Evolutionary conservation across 2,888 invertebrate genomes (phyloP).

Genomic region (Trypoxylon attenuatum): DNA sequence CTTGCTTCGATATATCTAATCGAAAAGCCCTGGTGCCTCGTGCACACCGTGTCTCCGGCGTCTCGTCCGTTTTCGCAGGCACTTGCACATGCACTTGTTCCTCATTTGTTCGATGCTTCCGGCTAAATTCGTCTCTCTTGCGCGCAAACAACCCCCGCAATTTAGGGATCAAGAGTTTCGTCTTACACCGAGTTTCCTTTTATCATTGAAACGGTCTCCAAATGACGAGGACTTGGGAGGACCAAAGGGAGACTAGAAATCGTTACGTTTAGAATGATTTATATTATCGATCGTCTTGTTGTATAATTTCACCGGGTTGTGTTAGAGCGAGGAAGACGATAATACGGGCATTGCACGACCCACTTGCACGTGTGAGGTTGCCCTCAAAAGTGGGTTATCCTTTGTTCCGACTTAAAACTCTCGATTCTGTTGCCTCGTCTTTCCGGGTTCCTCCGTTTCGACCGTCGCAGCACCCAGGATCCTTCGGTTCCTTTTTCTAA

Average conservation of each 20-base stretch:
- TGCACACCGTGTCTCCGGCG: slow-evolving; percentile 33
- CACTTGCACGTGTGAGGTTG: slow-evolving; percentile 22
- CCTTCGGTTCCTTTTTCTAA: too few relatives aligned
- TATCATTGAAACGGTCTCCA: too few relatives aligned
- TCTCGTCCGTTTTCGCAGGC: slow-evolving; percentile 55
- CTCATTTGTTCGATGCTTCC: slow-evolving; percentile 45
- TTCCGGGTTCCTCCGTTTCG: slow-evolving; percentile 41
- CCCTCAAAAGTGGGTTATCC: slow-evolving; percentile 50
- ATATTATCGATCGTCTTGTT: too few relatives aligned
- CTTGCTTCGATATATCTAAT: slow-evolving; percentile 3
- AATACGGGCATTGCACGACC: slow-evolving; percentile 22
- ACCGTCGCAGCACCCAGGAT: too few relatives aligned
- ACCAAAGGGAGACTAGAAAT: background rate
- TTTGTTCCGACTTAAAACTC: slow-evolving; percentile 40
- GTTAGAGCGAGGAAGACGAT: slow-evolving; percentile 25
- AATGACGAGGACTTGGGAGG: too few relatives aligned
- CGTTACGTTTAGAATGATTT: too few relatives aligned
- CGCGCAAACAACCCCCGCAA: too few relatives aligned
- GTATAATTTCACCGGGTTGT: too few relatives aligned
- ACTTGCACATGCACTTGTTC: slow-evolving; percentile 55
- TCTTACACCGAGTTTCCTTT: too few relatives aligned
- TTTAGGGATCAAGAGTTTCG: too few relatives aligned
- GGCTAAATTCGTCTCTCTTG: background rate
- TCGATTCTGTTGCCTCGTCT: slow-evolving; percentile 28
- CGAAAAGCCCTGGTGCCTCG: slow-evolving; percentile 15